Base-by-base conservation (phyloP, 2,888 invertebrate species). In the Tachina fera region DNA sequence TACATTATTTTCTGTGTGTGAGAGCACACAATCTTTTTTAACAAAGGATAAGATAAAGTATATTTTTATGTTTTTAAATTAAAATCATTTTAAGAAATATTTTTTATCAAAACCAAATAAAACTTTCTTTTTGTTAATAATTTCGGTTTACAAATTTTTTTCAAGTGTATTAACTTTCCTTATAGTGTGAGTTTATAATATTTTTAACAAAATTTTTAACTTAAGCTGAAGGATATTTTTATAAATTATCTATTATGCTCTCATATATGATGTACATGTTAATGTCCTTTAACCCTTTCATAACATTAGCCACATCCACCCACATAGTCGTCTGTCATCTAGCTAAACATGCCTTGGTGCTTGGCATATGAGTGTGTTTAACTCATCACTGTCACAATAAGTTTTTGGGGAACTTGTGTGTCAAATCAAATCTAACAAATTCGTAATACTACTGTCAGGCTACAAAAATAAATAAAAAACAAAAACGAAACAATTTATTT, bases 181-280 rank as follows among this genome's bases (percentile, higher is more conserved):
- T 16, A 3, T 5, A 14, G 16, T 22, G 3, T 11, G 45, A 45
- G 43, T 60, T 41, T 9, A 43, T 56, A 45, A 47, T 45, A 56
- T 56, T 47, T 31, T 31, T 56, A 43, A n/a, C 41, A n/a, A 77
- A 67, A 56, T 39, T 41, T 13, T 3, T 45, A 39, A 65, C 63
- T 74, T 14, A 31, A 81, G 83, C 71, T 87, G 65, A 87, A 84
- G 75, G 79, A 84, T 53, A 89, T 89, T 91, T 91, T 91, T 90
- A 91, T 90, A 91, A 91, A 89, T 90, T 90, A 91, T 91, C 89
- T 90, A 91, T 91, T 91, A 91, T 91, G 41, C 53, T 68, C 53
- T 68, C 72, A 78, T 78, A 65, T 53, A 72, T 72, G 74, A 78
- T 74, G 82, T 78, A 75, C 58, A 74, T 5, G 14, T 49, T 61